Evolutionary conservation across 2,888 invertebrate genomes (phyloP), one percentile per base, ranked within the genome.

Genomic region (Cantharis lateralis): DNA sequence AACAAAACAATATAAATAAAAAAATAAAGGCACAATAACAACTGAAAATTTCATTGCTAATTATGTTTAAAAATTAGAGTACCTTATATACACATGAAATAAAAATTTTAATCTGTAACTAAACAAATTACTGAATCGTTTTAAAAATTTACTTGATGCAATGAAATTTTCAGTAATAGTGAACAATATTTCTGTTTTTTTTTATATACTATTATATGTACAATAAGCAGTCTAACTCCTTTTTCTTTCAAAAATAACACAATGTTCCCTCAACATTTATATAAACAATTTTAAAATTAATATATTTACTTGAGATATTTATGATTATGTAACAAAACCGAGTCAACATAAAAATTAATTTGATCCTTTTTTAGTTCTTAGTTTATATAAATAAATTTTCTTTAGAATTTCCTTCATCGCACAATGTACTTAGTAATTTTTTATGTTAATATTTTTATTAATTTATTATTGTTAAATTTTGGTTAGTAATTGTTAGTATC

Each of bases 161-260:
- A 79, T 80, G 82, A 80, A 82, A 82, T 81, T 81, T 81, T 80
- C 81, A 81, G 82, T 80, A 81, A 78, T 69, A 62, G 70, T 75
- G 70, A 73, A 64, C 28, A 75, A 79, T 74, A 68, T 78, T 77
- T 78, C 66, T 71, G 74, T 80, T 75, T 66, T 77, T 75, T 72
- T 80, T 77, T 74, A 78, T 78, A 80, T 73, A 77, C 74, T 80
- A 79, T 75, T 74, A 68, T 80, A 79, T 77, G 68, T 78, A 79
- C 79, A 81, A 68, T 63, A 82, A 82, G 82, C 81, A 82, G 82
- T 81, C 82, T 82, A 82, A 82, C 82, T 82, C 82, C 82, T 82
- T 82, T 82, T 81, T 18, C n/a, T 69, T 74, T 70, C 28, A 11
- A 32, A 78, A 78, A 78, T 28, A 24, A 20, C 24, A 15, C 68